Evolutionary conservation across 2,113 vertebrate genomes (phyloP), one percentile per base, ranked within the genome.

Genomic region (Otus sunia): DNA sequence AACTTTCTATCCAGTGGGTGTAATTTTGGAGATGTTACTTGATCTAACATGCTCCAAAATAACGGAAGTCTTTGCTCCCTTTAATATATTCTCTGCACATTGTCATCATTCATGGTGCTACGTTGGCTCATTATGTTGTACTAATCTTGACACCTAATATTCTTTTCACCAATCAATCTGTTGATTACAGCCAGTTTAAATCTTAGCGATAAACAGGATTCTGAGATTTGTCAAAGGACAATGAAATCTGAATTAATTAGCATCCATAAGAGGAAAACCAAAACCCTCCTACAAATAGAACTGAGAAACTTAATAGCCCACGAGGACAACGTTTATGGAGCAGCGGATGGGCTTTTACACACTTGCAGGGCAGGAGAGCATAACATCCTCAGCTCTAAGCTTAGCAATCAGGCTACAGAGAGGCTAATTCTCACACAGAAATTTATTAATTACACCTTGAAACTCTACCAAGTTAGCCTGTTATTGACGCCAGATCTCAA

Each of bases 1-100:
- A 85, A 11, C 52, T 91, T 88, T 63, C 94, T 90, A 84, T 84
- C 60, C 71, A 63, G 45, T 18, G 87, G 92, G 73, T 73, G 78
- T 66, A 83, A 91, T 68, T 94, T 34, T 89, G 82, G 88, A 92
- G 89, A 79, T 47, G 92, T 78, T 94, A 86, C 94, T 96, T 97
- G 96, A 86, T 90, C 74, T 94, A 94, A 93, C 69, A 53, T 23
- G 47, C 41, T 93, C 72, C 60, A 85, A 66, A 89, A 79, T 75
- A 74, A 92, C 36, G 52, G 76, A 58, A 95, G 58, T 29, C 53
- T 86, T 88, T 59, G 49, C 93, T 92, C 59, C 66, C 78, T 91
- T 91, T 92, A 85, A 96, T 88, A 62, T 68, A 97, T 91, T 95
- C 80, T 49, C 58, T 41, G 66, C 73, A 41, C 32, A 10, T 69